Evolutionary conservation across 2,113 vertebrate genomes (phyloP), one percentile per base, ranked within the genome.

Genomic region (Cebidichthys violaceus): DNA sequence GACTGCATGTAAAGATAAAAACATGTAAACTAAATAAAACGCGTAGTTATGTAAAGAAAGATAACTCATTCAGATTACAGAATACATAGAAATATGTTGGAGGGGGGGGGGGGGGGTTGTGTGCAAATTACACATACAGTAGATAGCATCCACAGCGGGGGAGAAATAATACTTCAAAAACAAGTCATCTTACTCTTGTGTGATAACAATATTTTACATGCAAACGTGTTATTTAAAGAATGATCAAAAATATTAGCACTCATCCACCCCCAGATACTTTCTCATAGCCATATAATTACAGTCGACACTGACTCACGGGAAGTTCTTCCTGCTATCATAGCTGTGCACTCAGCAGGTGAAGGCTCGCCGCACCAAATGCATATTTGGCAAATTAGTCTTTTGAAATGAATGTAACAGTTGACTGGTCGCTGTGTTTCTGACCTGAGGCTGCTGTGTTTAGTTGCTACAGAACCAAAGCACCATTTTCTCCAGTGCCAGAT

Each of bases 331-430:
- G 95, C 96, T 93, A 84, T 95, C 86, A 94, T 93, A 87, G 91
- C 91, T 95, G 98, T 97, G 96, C 97, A 96, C 99, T 97, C 95
- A 96, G 97, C 98, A 98, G 98, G 96, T 94, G 96, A 96, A 95
- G 92, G 90, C 88, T 89, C 89, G 70, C 82, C 79, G 86, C 74
- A 89, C 90, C 92, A 94, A 91, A 93, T 86, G 77, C 75, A 4
- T 81, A 90, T 92, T 93, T 91, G 89, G 85, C 76, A 73, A 92
- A 88, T 92, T 90, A 82, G 82, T 89, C 74, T 74, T 74, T 77
- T 70, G 33, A 93, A 86, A 91, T 95, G 93, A 95, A 95, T 95
- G 94, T 94, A 94, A 90, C 69, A 73, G 91, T 88, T 82, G 5
- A 73, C 79, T 77, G 81, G 81, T 89, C 89, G 79, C 43, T 69